Percentiles rank a stretch among this genome's conserved stretches.
These are phyloP conservation scores for Microcaecilia unicolor DNA, from an alignment of 2,797 vertebrate species.

Conservation along the genomic window DNA sequence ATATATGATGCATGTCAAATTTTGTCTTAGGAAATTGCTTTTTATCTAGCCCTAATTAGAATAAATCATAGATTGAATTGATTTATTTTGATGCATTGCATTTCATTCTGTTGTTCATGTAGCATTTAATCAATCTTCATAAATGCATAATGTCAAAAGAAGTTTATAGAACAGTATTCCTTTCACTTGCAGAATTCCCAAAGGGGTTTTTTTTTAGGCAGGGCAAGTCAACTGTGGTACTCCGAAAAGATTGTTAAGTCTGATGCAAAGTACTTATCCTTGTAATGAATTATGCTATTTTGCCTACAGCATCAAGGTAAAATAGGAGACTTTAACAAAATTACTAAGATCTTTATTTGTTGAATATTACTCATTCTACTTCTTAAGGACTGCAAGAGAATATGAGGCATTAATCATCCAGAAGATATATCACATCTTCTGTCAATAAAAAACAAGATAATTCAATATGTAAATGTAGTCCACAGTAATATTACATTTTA, in stretches of 20 bases:
- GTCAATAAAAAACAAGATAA: too few species aligned
- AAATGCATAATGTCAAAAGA: constrained; percentile 7
- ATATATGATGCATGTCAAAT: constrained; percentile 6
- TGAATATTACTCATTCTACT: too few species aligned
- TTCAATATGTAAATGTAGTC: too few species aligned
- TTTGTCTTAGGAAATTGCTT: constrained; percentile 4
- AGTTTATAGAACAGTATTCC: neutral
- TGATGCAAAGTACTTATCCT: neutral
- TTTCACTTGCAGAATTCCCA: neutral
- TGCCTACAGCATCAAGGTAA: too few species aligned
- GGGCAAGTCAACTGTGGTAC: neutral
- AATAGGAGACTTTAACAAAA: too few species aligned
- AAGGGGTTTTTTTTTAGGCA: too few species aligned
- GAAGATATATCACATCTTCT: too few species aligned
- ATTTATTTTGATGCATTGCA: neutral
- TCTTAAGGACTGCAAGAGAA: too few species aligned
- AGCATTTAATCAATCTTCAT: constrained; percentile 1
- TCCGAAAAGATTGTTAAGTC: neutral
- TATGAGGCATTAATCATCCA: too few species aligned
- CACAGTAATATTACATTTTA: too few species aligned
- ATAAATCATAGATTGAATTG: neutral
- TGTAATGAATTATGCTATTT: too few species aligned
- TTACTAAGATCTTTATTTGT: too few species aligned
- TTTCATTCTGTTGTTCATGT: neutral
- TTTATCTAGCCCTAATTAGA: neutral